Base-by-base conservation (phyloP, 2,113 vertebrate genomes). In the Poecilia latipinna region DNA sequence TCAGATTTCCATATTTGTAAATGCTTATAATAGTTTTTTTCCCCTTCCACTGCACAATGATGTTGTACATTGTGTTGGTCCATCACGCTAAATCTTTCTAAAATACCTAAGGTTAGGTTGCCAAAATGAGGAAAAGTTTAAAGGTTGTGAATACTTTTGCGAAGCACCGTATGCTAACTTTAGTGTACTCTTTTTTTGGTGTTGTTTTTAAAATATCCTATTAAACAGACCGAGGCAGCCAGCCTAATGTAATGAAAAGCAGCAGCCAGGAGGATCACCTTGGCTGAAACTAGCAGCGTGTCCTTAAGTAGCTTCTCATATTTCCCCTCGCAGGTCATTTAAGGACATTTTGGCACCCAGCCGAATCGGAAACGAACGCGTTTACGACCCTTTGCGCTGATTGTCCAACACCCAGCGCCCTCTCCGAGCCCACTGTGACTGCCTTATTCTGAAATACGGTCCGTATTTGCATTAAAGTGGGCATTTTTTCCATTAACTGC, bases 301-400 rank as follows among this genome's bases (percentile, higher is more conserved):
- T 90, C 92, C 91, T 92, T 70, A 79, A 67, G 82, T 90, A 82
- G 83, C 92, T 90, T 54, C 71, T 86, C 51, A 15, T 63, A 3
- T 63, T 39, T 32, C 78, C 78, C 37, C 65, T 42, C 44, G 10
- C 79, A 39, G 92, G 92, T 93, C 91, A 92, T 73, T 61, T 87
- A 70, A 90, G 92, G 92, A 93, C 92, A 86, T 0, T 0, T n/a
- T 82, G 90, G 88, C 89, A 72, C 0, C 6, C 61, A 60, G 82
- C 84, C 81, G 12, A n/a, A 5, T n/a, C 17, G 26, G 51, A 61
- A 74, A 74, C 67, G 1, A 17, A 19, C 1, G 13, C 8, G 61
- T 74, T 69, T 28, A 77, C 35, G 4, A 51, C 42, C 28, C 3
- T 1, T 4, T 66, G 22, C 17, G 8, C 33, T 61, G 60, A 2